Conservation (phyloP, 2,113 vertebrate species). For the Cariama cristata region DNA sequence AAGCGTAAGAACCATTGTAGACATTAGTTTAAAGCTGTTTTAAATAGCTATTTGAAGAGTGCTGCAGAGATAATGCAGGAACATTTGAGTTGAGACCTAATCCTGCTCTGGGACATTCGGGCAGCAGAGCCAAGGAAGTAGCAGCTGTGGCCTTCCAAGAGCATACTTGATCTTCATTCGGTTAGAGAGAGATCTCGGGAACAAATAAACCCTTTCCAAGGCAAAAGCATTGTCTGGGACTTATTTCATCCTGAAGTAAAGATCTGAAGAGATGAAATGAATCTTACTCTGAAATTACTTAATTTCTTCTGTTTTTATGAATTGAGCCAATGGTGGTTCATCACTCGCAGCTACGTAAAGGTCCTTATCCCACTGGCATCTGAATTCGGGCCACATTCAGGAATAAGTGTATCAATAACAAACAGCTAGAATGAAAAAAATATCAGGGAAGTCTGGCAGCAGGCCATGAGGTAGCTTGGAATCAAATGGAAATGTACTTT, state of each 20-base stretch:
- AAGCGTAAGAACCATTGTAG: background rate
- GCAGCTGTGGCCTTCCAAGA: background rate
- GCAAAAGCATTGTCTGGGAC: background rate
- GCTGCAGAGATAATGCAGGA: background rate
- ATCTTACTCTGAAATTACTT: background rate
- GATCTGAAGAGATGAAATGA: background rate
- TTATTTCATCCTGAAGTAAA: background rate
- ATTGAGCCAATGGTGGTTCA: background rate
- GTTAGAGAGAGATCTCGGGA: background rate
- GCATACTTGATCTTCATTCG: background rate
- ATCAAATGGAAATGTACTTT: background rate
- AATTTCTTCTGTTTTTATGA: background rate
- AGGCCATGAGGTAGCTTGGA: background rate
- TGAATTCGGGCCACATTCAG: background rate
- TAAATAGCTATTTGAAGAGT: background rate
- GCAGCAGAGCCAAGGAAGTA: background rate
- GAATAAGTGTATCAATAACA: background rate
- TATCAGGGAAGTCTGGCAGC: background rate
- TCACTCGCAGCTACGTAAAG: background rate
- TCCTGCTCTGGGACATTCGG: background rate
- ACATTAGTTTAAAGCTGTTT: background rate
- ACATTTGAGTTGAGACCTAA: background rate
- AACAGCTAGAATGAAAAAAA: background rate
- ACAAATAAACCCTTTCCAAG: background rate
- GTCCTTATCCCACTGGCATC: fast-evolving